Conservation (phyloP, 2,797 vertebrate species). For the Tauraco hartlaubi region DNA sequence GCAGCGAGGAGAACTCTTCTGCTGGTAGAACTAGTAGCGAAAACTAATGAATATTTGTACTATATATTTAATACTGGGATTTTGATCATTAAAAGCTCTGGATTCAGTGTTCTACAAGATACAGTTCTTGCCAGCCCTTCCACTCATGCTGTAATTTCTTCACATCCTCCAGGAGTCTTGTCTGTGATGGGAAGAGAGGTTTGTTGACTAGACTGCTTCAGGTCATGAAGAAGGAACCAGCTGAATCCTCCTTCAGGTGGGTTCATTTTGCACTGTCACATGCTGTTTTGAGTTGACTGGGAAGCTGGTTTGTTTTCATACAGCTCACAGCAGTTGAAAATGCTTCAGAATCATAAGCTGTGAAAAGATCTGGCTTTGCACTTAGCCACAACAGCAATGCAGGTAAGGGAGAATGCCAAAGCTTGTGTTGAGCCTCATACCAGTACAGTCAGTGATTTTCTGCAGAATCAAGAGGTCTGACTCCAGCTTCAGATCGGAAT, state of each 20-base stretch:
- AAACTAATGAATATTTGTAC: neutral
- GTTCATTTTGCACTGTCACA: neutral
- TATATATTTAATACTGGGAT: neutral
- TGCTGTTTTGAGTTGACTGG: neutral
- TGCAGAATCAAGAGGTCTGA: neutral
- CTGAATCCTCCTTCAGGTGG: conserved; percentile 97
- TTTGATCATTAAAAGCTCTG: neutral
- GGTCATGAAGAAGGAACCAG: conserved; percentile 98
- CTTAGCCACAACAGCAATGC: neutral
- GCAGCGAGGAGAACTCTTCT: neutral
- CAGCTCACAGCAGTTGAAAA: neutral
- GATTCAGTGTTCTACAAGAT: neutral
- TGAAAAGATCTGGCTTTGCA: neutral
- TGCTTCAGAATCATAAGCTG: neutral
- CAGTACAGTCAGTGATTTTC: neutral
- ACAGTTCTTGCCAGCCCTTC: neutral
- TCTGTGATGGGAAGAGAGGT: conserved; percentile 97
- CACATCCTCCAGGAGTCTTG: conserved; percentile 85
- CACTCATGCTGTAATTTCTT: neutral
- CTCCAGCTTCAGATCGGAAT: neutral
- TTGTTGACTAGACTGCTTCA: conserved; percentile 93
- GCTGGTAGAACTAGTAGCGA: neutral
- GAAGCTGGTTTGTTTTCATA: neutral
- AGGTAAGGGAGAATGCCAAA: neutral
- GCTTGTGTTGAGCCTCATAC: neutral